A percentile compares a stretch with the other conserved stretches of the same genome.
These are phyloP conservation scores for Nemapogon koenigi DNA, from an alignment of 2,888 invertebrate genomes.

Conservation along the genomic window DNA sequence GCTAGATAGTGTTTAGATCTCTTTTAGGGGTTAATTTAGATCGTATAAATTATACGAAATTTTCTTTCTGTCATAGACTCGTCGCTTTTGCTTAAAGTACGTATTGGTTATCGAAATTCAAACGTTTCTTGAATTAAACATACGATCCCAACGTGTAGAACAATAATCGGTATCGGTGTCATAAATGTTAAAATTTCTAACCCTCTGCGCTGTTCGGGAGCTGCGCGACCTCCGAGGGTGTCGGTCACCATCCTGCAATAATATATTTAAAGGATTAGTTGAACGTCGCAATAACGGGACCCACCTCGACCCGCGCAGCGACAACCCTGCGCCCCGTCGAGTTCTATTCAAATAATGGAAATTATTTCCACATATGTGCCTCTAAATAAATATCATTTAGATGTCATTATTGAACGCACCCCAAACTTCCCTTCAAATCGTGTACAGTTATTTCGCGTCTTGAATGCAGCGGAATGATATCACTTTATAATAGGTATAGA, in stretches of 20 bases:
- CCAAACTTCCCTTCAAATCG: constrained; percentile 25
- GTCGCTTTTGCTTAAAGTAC: no score
- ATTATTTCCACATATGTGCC: constrained; percentile 64
- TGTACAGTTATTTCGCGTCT: constrained; percentile 46
- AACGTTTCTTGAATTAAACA: no score
- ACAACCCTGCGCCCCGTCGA: constrained; percentile 24
- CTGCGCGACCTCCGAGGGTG: constrained; percentile 18
- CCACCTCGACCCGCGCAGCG: constrained; percentile 26
- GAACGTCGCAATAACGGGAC: constrained; percentile 57
- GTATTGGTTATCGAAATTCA: no score
- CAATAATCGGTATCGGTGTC: constrained; percentile 50
- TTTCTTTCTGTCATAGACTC: no score
- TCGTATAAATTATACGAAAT: no score
- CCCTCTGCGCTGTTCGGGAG: constrained; percentile 6
- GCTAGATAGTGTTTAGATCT: no score
- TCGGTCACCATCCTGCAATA: constrained; percentile 54
- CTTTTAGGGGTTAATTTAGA: no score
- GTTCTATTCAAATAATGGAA: constrained; percentile 61
- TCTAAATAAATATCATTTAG: constrained; percentile 59
- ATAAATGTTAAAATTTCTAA: constrained; percentile 38
- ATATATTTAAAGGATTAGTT: constrained; percentile 66
- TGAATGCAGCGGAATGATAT: no score
- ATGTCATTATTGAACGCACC: constrained; percentile 51
- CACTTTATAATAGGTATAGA: no score
- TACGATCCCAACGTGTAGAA: no score